Percentiles rank a stretch among this genome's conserved stretches.
Conservation (phyloP, 2,888 invertebrate genomes). For the Agrenia bidenticulata region DNA sequence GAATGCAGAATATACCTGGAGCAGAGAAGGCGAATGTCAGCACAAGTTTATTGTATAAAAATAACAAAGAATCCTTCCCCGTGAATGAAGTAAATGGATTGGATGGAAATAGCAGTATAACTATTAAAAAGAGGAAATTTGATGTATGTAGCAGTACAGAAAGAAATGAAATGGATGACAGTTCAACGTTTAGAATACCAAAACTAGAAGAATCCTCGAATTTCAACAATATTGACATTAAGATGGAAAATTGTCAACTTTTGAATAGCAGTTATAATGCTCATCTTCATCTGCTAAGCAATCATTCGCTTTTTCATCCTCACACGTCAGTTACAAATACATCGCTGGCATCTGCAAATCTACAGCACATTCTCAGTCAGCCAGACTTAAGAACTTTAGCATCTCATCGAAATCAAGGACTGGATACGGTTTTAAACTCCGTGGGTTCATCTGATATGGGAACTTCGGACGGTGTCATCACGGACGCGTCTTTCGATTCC, state of each 20-base stretch:
- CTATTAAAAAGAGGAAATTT: constrained; percentile 7
- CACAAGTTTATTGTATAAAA: no score
- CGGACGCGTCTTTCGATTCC: constrained; percentile 51
- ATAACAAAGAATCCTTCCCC: no score
- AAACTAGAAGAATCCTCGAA: constrained; percentile 12
- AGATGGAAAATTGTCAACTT: neutral
- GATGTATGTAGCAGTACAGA: neutral
- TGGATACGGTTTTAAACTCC: constrained; percentile 47
- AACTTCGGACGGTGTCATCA: constrained; percentile 45
- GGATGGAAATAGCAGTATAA: neutral
- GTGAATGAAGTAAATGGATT: no score
- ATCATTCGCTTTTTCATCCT: constrained; percentile 5
- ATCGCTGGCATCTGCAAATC: neutral
- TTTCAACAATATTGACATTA: neutral
- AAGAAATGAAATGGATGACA: neutral
- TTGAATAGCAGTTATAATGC: constrained; percentile 12
- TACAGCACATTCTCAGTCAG: constrained; percentile 14
- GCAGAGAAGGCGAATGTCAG: no score
- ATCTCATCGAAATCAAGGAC: constrained; percentile 28
- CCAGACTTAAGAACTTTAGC: constrained; percentile 18
- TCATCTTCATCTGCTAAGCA: constrained; percentile 1
- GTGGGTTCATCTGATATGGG: constrained; percentile 45
- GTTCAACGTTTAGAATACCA: constrained; percentile 14
- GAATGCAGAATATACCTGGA: no score
- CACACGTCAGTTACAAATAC: constrained; percentile 12